A percentile compares a stretch with the other conserved stretches of the same genome.
Conservation (phyloP, 2,888 invertebrate genomes). For the Criorhina ranunculi region DNA sequence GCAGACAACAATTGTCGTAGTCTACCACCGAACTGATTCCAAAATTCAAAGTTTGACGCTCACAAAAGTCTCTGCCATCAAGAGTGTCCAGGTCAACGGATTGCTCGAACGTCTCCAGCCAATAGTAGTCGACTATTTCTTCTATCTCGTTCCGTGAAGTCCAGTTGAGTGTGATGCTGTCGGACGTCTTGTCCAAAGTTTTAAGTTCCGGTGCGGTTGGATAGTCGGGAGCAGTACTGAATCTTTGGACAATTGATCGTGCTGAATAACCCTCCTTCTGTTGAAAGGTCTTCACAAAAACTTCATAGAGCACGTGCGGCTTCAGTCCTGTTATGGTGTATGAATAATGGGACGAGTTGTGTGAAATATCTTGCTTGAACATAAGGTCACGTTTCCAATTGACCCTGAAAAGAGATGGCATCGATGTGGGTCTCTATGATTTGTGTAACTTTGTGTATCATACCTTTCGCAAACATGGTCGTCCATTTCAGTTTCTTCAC, state of each 20-base stretch:
- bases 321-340: constrained; percentile 85
- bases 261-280: constrained; percentile 82
- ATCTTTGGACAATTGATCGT: constrained; percentile 84
- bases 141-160: constrained; percentile 78
- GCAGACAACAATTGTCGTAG: constrained; percentile 80
- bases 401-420: constrained; percentile 75
- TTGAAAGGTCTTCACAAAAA: constrained; percentile 89
- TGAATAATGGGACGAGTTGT: constrained; percentile 79
- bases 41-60: constrained; percentile 73
- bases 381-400: constrained; percentile 81
- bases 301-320: constrained; percentile 90
- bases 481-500: constrained; percentile 80
- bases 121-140: constrained; percentile 82
- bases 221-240: constrained; percentile 86
- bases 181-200: constrained; percentile 79
- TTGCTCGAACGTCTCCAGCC: constrained; percentile 82
- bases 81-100: constrained; percentile 82
- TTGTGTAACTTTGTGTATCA: not conserved
- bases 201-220: constrained; percentile 83
- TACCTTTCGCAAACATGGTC: constrained; percentile 78
- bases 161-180: constrained; percentile 84
- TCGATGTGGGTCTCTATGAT: not conserved
- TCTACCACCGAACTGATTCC: constrained; percentile 47
- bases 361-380: constrained; percentile 77
- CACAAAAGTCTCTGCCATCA: constrained; percentile 86